Base-by-base conservation (phyloP, 1,140 invertebrate genomes). In the Monochamus saltuarius region DNA sequence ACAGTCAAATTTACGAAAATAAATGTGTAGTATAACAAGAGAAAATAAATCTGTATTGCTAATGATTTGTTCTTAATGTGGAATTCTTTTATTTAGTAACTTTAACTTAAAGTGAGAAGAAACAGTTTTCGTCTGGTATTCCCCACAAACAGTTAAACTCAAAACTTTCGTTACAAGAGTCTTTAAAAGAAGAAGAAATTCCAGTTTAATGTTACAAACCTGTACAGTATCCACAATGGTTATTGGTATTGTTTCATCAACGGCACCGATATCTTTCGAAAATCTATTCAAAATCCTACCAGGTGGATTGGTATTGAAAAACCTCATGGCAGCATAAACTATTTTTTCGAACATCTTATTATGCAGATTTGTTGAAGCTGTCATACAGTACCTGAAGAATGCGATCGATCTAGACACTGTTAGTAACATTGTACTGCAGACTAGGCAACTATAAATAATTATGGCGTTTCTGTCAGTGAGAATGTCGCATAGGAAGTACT, bases 241-340 rank as follows among this genome's bases (percentile, higher is more conserved):
- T 38, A 81, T 78, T 49, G 94, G 93, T 8, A 97, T 75, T 0
- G 87, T 71, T 74, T 97, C 94, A 73, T 96, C 94, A 62, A 95
- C 84, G 0, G 85, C 83, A 0, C 89, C 88, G 69, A 89, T 82
- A 64, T 90, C 89, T 73, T 88, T 89, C 1, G 87, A 84, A 66
- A 90, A 90, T 39, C 88, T 73, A 70, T 90, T 90, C 2, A 90
- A 71, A n/a, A 89, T 91, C 7, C 90, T 78, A 8, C 88, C 90
- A 61, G 81, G 81, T 2, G 91, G 87, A 75, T 95, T 95, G 9
- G 85, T 87, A 66, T 94, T 92, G 76, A 97, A 97, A 77, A 97
- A 97, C 7, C 83, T 80, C 83, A 95, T 94, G 0, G 88, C 89
- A 0, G 91, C 88, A 4, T 87, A 80, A 35, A 93, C 84, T 1